These are phyloP conservation scores for Diorhabda carinulata DNA, from an alignment of 1,140 invertebrate genomes.

Conservation along the genomic window DNA sequence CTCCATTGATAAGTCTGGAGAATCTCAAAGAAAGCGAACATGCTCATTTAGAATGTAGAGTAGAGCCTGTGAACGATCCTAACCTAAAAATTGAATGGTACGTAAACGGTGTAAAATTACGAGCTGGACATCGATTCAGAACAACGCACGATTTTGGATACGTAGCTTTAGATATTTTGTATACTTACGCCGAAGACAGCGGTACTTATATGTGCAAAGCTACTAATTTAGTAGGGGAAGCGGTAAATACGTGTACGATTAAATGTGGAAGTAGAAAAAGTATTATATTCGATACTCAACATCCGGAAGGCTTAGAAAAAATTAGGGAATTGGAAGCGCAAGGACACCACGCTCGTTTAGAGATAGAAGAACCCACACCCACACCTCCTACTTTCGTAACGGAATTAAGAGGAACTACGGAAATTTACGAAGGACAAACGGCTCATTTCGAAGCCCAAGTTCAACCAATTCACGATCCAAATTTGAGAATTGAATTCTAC, in stretches of 20 bases:
- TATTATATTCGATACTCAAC: conserved; percentile 86
- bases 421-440: conserved; percentile 79
- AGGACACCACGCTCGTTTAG: conserved; percentile 69
- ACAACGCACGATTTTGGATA: conserved; percentile 95
- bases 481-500: conserved; percentile 85
- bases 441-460: conserved; percentile 90
- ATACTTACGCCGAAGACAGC: conserved; percentile 89
- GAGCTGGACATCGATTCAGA: conserved; percentile 80
- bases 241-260: conserved; percentile 86
- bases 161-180: conserved; percentile 89
- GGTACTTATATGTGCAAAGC: conserved; percentile 94
- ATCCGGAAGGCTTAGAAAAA: conserved; percentile 89
- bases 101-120: conserved; percentile 76
- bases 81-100: conserved; percentile 96
- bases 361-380: conserved; percentile 74
- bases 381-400: conserved; percentile 78
- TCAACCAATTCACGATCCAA: conserved; percentile 87
- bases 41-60: conserved; percentile 90
- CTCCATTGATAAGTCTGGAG: conserved; percentile 78
- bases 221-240: conserved; percentile 86
- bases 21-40: conserved; percentile 87
- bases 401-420: conserved; percentile 76
- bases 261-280: conserved; percentile 73
- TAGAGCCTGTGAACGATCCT: conserved; percentile 93
- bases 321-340: conserved; percentile 85